phyloP scores from a whole-genome alignment of 2,797 vertebrate species.

The Apodemus agrarius region DNA sequence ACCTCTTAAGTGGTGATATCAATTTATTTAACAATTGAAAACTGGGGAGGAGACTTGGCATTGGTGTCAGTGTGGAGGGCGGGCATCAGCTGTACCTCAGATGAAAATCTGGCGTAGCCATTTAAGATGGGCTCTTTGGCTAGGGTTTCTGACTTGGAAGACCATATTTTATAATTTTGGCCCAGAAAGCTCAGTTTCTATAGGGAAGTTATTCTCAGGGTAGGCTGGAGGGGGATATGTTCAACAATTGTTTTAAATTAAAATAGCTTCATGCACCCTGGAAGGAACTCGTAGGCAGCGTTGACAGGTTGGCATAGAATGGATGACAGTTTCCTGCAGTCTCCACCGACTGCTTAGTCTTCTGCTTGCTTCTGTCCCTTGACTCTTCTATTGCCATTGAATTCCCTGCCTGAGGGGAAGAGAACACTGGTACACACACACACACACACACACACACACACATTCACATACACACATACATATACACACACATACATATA shows the following conservation, averaged over 20 bases:
- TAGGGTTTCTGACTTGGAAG: slow-evolving; percentile 57
- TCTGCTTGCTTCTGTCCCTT: not conserved
- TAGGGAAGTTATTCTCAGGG: slow-evolving; percentile 44
- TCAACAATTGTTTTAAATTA: slow-evolving; percentile 51
- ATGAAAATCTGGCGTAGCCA: slow-evolving; percentile 50
- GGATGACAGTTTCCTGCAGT: not conserved
- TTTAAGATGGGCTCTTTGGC: slow-evolving; percentile 36
- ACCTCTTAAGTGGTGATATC: slow-evolving; percentile 44
- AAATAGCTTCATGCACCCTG: not conserved
- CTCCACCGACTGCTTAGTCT: not conserved
- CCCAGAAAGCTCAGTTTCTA: slow-evolving; percentile 46
- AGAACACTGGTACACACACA: not conserved
- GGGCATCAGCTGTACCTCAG: not conserved
- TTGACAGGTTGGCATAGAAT: not conserved
- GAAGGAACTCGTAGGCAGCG: not conserved
- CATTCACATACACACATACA: not conserved
- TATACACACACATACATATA: not conserved
- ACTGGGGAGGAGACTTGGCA: slow-evolving; percentile 61
- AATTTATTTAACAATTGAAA: slow-evolving; percentile 62
- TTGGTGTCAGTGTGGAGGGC: not conserved
- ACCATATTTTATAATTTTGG: slow-evolving; percentile 17
- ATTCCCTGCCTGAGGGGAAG: not conserved
- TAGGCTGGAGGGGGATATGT: slow-evolving; percentile 29
- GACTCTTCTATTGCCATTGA: not conserved
- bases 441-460: not conserved